These are phyloP conservation scores for Galleria mellonella DNA, from an alignment of 1,140 invertebrate species.

Conservation along the genomic window DNA sequence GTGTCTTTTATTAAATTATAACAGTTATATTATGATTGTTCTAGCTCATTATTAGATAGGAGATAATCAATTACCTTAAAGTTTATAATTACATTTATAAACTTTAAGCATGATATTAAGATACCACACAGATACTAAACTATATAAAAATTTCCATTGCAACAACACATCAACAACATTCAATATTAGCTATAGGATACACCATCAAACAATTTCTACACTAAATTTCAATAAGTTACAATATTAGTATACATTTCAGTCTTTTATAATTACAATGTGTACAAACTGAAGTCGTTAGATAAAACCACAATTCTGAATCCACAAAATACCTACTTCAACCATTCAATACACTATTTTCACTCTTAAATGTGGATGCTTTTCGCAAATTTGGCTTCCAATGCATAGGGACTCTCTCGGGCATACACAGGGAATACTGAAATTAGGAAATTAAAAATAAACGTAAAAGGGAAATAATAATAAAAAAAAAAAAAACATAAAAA, in stretches of 20 bases:
- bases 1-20: background rate
- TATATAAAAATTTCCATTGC: constrained; percentile 55
- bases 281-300: constrained; percentile 46
- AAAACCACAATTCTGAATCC: constrained; percentile 34
- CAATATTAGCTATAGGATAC: constrained; percentile 66
- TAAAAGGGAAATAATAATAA: constrained; percentile 41
- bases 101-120: constrained; percentile 41
- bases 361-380: constrained; percentile 70
- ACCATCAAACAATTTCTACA: constrained; percentile 67
- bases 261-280: constrained; percentile 20
- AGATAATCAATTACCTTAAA: constrained; percentile 36
- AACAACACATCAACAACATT: constrained; percentile 71
- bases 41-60: background rate
- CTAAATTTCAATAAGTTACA: constrained; percentile 46
- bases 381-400: constrained; percentile 72
- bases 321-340: constrained; percentile 69
- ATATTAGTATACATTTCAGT: constrained; percentile 17
- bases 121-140: constrained; percentile 65
- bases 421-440: constrained; percentile 74
- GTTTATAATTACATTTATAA: constrained; percentile 47
- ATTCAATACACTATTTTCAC: constrained; percentile 73
- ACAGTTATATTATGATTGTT: background rate
- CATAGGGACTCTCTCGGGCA: constrained; percentile 73
- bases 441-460: constrained; percentile 67
- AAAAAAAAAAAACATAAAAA: constrained; percentile 15